Conservation (phyloP, 1,140 invertebrate genomes). For the Leptinotarsa undecemlineata region DNA sequence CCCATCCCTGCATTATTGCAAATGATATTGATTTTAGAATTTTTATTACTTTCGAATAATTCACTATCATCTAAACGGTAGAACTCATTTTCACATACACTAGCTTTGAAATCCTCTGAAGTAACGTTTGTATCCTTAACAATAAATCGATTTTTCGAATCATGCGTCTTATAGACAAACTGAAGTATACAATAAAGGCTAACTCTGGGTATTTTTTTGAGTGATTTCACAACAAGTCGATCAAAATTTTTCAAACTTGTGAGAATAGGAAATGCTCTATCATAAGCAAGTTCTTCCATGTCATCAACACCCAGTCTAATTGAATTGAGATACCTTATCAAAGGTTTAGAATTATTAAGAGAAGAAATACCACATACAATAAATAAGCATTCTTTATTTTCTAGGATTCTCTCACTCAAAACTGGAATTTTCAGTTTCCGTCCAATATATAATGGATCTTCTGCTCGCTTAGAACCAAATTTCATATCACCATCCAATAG, state of each 20-base stretch:
- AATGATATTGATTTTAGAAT: constrained; percentile 6
- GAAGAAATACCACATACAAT: not conserved
- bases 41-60: not conserved
- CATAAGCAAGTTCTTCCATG: not conserved
- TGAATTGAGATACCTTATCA: not conserved
- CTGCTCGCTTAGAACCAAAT: not conserved
- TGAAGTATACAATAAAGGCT: not conserved
- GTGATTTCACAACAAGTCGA: not conserved
- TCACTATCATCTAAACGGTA: not conserved
- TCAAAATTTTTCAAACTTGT: not conserved
- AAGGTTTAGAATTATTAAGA: not conserved
- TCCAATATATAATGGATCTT: not conserved
- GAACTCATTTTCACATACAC: constrained; percentile 6
- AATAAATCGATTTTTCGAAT: not conserved
- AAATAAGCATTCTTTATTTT: constrained; percentile 10
- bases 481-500: not conserved
- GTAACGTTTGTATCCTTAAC: constrained; percentile 1
- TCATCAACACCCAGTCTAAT: not conserved
- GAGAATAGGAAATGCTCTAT: not conserved
- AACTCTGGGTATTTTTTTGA: not conserved
- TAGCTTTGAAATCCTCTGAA: not conserved
- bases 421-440: not conserved
- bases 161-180: not conserved
- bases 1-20: constrained; percentile 20
- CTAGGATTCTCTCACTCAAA: not conserved